Percentiles rank a stretch among this genome's conserved stretches.
These are phyloP conservation scores for Catalaphyllia jardinei DNA, from an alignment of 64 coral and sea anemone species.

Conservation along the genomic window DNA sequence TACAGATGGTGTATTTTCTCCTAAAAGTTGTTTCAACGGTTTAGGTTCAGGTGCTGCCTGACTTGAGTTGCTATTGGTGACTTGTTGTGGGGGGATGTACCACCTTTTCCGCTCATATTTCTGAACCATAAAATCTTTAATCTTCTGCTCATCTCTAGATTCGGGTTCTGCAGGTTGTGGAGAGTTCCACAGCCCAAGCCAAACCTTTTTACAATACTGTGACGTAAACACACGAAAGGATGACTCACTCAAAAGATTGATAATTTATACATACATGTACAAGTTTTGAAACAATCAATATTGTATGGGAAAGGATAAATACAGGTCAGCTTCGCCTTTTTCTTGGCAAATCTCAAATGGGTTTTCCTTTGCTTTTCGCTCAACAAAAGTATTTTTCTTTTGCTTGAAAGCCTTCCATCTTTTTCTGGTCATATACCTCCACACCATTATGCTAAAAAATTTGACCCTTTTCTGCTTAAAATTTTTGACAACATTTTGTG, in stretches of 20 bases:
- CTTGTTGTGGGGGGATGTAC: constrained; percentile 95
- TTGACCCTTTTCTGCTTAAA: too few species aligned
- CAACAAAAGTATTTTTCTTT: too few species aligned
- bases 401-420: too few species aligned
- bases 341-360: too few species aligned
- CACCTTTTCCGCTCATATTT: constrained; percentile 97
- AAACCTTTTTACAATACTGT: constrained; percentile 91
- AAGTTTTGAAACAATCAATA: too few species aligned
- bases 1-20: constrained; percentile 61
- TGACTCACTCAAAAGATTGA: background rate
- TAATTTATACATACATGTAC: too few species aligned
- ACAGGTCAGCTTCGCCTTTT: too few species aligned
- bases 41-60: constrained; percentile 82
- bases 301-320: too few species aligned
- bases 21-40: constrained; percentile 95
- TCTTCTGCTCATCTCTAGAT: constrained; percentile 93
- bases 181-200: constrained; percentile 98
- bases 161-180: constrained; percentile 89
- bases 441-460: too few species aligned
- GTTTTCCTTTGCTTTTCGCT: too few species aligned
- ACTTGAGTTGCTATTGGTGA: constrained; percentile 33
- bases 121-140: constrained; percentile 98
- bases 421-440: too few species aligned
- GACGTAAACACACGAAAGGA: constrained; percentile 1
- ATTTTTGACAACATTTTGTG: too few species aligned